A percentile compares a stretch with the other conserved stretches of the same genome.
phyloP scores from a whole-genome alignment of 2,888 invertebrate genomes.

The Rhyacophila evoluta region DNA sequence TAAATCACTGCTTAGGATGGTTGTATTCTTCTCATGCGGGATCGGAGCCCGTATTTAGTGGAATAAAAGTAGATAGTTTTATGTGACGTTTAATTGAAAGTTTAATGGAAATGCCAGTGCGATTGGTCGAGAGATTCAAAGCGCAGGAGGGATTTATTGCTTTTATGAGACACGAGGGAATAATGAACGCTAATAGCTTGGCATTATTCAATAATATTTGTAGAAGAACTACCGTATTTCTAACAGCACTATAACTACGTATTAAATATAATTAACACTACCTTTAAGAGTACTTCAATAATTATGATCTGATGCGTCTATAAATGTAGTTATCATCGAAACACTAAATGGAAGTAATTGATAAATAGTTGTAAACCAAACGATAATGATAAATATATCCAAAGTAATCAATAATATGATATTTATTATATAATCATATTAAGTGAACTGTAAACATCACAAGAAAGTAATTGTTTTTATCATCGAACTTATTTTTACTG shows the following conservation, averaged over 20 bases:
- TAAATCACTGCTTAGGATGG: neutral
- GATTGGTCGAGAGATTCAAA: neutral
- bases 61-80: neutral
- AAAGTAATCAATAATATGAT: too few relatives aligned
- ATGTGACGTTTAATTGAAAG: slow-evolving; percentile 22
- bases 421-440: too few relatives aligned
- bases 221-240: neutral
- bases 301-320: too few relatives aligned
- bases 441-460: too few relatives aligned
- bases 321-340: too few relatives aligned
- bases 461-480: too few relatives aligned
- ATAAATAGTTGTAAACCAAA: too few relatives aligned
- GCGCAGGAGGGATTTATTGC: neutral
- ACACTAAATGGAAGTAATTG: too few relatives aligned
- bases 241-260: neutral
- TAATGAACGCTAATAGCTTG: slow-evolving; percentile 1
- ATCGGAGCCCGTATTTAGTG: slow-evolving; percentile 7
- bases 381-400: too few relatives aligned
- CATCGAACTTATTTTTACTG: too few relatives aligned
- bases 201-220: slow-evolving; percentile 8
- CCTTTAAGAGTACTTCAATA: too few relatives aligned
- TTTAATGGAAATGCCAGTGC: slow-evolving; percentile 19
- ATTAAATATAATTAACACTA: too few relatives aligned
- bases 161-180: slow-evolving; percentile 14
- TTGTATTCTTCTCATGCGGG: neutral